Conservation (phyloP, 2,888 invertebrate species). For the Pandemis heparana region DNA sequence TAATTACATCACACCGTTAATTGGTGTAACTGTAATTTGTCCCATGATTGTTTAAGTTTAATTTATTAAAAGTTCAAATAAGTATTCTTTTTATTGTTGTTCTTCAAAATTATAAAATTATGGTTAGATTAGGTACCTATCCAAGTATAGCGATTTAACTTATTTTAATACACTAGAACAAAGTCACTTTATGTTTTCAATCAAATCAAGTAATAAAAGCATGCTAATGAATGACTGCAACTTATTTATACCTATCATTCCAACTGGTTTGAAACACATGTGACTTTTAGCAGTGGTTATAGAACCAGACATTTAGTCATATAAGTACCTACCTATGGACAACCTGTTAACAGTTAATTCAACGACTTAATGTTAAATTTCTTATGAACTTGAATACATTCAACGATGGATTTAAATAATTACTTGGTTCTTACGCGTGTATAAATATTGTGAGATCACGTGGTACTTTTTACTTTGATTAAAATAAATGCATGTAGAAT, state of each 20-base stretch:
- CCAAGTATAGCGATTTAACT: too few species aligned
- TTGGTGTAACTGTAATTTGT: too few species aligned
- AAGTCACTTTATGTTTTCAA: background rate
- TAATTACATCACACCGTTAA: too few species aligned
- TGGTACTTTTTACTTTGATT: background rate
- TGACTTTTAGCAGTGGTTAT: background rate
- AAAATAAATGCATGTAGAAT: background rate
- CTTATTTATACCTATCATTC: background rate
- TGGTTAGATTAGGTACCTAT: too few species aligned
- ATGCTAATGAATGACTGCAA: background rate
- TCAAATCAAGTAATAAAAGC: background rate
- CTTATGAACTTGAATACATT: background rate
- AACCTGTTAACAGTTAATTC: conserved; percentile 6
- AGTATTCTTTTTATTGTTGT: too few species aligned
- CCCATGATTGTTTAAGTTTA: too few species aligned
- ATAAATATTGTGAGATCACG: background rate
- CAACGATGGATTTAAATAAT: conserved; percentile 35
- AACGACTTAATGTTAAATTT: background rate
- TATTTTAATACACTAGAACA: too few species aligned
- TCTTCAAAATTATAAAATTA: too few species aligned
- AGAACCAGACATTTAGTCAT: background rate
- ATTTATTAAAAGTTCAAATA: too few species aligned
- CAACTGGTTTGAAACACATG: conserved; percentile 1
- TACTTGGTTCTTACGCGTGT: background rate
- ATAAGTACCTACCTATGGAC: background rate